Percentiles rank a stretch among this genome's conserved stretches.
phyloP scores from a whole-genome alignment of 2,797 vertebrate species.

The Protosalanx chinensis region DNA sequence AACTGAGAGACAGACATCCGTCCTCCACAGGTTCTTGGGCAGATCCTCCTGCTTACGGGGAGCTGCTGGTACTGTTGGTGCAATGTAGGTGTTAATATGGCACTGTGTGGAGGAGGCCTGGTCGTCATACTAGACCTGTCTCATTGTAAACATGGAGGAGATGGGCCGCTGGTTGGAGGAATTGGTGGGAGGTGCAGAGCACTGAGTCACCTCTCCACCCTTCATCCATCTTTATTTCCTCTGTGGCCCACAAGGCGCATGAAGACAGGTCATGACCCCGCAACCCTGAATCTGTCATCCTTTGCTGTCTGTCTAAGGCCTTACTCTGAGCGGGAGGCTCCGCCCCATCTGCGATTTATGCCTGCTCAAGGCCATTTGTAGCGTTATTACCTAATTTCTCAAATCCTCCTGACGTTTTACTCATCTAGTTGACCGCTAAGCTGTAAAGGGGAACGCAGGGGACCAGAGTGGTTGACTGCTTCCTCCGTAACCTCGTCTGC shows the following conservation, averaged over 20 bases:
- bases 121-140: not conserved
- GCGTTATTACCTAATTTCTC: conserved; percentile 44
- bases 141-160: not conserved
- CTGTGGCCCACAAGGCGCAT: conserved; percentile 39
- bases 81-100: not conserved
- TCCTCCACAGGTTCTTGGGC: too few relatives aligned
- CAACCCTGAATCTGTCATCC: conserved; percentile 34
- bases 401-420: conserved; percentile 37
- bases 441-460: conserved; percentile 1
- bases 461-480: not conserved
- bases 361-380: conserved; percentile 35
- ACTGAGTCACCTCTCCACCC: conserved; percentile 35
- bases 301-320: conserved; percentile 26
- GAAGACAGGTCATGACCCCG: conserved; percentile 47
- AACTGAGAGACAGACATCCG: not conserved
- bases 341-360: conserved; percentile 39
- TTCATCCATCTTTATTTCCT: conserved; percentile 50
- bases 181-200: conserved; percentile 21
- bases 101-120: not conserved
- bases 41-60: not conserved
- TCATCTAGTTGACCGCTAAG: conserved; percentile 29
- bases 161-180: conserved; percentile 21
- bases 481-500: conserved; percentile 10
- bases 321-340: not conserved
- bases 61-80: not conserved